A percentile compares a stretch with the other conserved stretches of the same genome.
phyloP scores from a whole-genome alignment of 2,797 vertebrate species.

The Galaxias olidus region DNA sequence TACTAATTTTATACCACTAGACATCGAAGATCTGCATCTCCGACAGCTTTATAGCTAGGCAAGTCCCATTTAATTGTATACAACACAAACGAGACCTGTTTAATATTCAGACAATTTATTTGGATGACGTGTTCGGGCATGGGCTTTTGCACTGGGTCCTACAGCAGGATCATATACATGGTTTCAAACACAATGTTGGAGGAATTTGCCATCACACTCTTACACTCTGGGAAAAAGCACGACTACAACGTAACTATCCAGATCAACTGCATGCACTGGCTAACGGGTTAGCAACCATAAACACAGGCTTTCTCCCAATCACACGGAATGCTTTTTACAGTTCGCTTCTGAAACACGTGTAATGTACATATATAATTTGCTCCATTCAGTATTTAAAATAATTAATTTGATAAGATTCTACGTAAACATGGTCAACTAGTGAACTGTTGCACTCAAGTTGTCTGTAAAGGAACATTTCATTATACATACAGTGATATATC shows the following conservation, averaged over 20 bases:
- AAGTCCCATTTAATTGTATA: neutral
- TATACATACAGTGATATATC: slow-evolving; percentile 39
- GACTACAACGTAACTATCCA: slow-evolving; percentile 15
- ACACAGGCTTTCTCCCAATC: slow-evolving; percentile 37
- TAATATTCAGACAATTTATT: slow-evolving; percentile 55
- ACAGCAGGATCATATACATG: slow-evolving; percentile 41
- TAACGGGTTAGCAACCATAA: slow-evolving; percentile 24
- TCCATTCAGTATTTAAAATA: slow-evolving; percentile 14
- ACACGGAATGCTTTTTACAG: slow-evolving; percentile 42
- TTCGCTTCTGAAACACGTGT: slow-evolving; percentile 36
- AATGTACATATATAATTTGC: slow-evolving; percentile 31
- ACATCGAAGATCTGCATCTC: no score
- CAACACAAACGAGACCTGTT: neutral
- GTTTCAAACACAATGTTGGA: slow-evolving; percentile 23
- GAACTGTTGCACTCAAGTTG: slow-evolving; percentile 16
- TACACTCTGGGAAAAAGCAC: slow-evolving; percentile 43
- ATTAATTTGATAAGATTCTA: neutral
- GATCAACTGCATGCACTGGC: slow-evolving; percentile 58
- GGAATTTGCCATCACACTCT: slow-evolving; percentile 35
- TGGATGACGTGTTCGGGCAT: slow-evolving; percentile 30
- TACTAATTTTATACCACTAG: no score
- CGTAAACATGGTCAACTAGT: neutral
- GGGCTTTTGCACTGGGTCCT: slow-evolving; percentile 41
- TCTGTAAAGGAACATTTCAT: slow-evolving; percentile 24
- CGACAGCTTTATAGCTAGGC: no score